phyloP scores from a whole-genome alignment of 2,113 vertebrate genomes.

The Xenopus tropicalis region DNA sequence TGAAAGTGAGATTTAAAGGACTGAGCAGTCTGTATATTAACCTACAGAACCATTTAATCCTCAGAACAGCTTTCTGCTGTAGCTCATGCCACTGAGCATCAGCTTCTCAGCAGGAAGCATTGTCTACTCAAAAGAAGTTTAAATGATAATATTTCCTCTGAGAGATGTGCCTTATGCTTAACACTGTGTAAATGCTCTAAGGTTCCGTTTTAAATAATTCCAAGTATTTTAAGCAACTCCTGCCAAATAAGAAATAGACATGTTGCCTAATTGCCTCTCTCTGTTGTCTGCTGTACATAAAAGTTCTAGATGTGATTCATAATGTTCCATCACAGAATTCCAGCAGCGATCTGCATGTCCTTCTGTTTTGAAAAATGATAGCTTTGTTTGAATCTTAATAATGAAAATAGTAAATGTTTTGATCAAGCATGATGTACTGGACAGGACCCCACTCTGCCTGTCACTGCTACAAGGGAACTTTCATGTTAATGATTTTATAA shows the following conservation, averaged over 20 bases:
- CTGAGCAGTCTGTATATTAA: conserved; percentile 42
- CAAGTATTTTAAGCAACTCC: conserved; percentile 24
- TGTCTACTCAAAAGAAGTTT: conserved; percentile 42
- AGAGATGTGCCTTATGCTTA: conserved; percentile 43
- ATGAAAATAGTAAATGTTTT: not conserved
- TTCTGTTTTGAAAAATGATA: not conserved
- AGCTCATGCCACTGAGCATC: conserved; percentile 40
- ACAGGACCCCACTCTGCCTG: too few species aligned
- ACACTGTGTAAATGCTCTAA: conserved; percentile 37
- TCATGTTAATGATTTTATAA: too few species aligned
- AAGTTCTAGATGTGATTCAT: conserved; percentile 15
- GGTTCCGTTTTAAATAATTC: conserved; percentile 42
- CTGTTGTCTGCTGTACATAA: conserved; percentile 22
- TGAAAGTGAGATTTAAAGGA: conserved; percentile 36
- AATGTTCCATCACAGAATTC: conserved; percentile 10
- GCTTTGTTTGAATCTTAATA: not conserved
- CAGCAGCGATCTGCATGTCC: conserved; percentile 13
- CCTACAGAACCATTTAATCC: conserved; percentile 43
- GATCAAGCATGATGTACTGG: not conserved
- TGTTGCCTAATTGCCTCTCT: conserved; percentile 32
- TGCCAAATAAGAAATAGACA: conserved; percentile 30
- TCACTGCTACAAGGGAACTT: too few species aligned
- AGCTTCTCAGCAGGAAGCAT: conserved; percentile 36
- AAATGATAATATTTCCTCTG: conserved; percentile 44
- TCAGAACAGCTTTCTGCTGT: conserved; percentile 36